These are phyloP conservation scores for Hydropsyche tenuis DNA, from an alignment of 1,140 invertebrate species.

Conservation along the genomic window DNA sequence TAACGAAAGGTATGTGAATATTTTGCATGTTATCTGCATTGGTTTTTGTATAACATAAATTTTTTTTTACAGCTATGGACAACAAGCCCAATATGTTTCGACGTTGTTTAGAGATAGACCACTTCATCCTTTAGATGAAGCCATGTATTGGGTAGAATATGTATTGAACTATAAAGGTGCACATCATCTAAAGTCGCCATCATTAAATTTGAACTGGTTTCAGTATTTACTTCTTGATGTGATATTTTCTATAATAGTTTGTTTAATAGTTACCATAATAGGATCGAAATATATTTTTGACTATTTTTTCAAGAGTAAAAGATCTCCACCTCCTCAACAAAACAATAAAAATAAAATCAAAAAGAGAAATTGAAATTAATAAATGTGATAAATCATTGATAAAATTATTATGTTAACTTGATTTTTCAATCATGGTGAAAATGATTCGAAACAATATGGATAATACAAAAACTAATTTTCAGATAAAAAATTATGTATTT, in stretches of 20 bases:
- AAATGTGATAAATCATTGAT: no score
- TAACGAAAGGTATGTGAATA: slow-evolving; percentile 54
- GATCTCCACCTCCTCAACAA: no score
- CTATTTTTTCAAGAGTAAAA: neutral
- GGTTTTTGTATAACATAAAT: neutral
- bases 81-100: slow-evolving; percentile 54
- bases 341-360: neutral
- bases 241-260: slow-evolving; percentile 19
- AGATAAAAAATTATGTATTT: no score
- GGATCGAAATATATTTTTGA: neutral
- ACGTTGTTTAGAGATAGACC: slow-evolving; percentile 60
- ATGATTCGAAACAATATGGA: no score
- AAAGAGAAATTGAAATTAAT: slow-evolving; percentile 18
- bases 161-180: slow-evolving; percentile 63
- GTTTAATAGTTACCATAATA: neutral
- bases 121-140: slow-evolving; percentile 61
- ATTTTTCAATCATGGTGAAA: no score
- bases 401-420: no score
- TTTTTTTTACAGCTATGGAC: slow-evolving; percentile 21
- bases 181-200: slow-evolving; percentile 57
- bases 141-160: slow-evolving; percentile 68
- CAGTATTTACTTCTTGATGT: slow-evolving; percentile 63
- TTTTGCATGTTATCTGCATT: no score
- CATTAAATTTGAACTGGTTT: slow-evolving; percentile 57
- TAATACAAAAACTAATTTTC: no score